Percentiles rank a stretch among this genome's conserved stretches.
Conservation (phyloP, 2,113 vertebrate species). For the Dinomys branickii region DNA sequence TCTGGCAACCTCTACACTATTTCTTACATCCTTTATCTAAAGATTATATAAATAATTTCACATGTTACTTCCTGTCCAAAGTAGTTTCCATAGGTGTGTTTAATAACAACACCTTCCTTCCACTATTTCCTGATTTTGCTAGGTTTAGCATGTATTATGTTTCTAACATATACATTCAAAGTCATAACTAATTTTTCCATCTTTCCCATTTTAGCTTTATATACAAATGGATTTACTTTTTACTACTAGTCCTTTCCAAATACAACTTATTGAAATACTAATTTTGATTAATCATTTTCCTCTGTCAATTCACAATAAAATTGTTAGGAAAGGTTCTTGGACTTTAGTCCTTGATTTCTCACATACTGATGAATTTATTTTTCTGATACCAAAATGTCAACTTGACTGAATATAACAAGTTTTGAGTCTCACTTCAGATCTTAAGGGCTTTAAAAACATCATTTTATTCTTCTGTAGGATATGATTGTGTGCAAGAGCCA, state of each 20-base stretch:
- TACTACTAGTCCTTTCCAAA: not conserved
- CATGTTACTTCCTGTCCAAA: not conserved
- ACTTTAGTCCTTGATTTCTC: constrained; percentile 49
- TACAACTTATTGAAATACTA: not conserved
- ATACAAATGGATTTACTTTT: not conserved
- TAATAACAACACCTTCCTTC: not conserved
- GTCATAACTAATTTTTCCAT: not conserved
- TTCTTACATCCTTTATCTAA: not conserved
- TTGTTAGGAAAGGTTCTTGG: constrained; percentile 30
- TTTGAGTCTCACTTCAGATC: constrained; percentile 49
- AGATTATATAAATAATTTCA: not conserved
- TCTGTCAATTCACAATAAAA: not conserved
- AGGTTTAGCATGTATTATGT: not conserved
- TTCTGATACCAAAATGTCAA: constrained; percentile 64
- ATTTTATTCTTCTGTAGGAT: constrained; percentile 34
- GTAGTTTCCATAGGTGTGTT: not conserved
- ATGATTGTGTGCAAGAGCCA: not conserved
- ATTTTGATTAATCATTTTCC: constrained; percentile 50
- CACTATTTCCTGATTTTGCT: not conserved
- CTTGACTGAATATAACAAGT: constrained; percentile 58
- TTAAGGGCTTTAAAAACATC: constrained; percentile 32
- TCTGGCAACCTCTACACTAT: not conserved
- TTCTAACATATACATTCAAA: not conserved
- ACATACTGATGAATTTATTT: constrained; percentile 67
- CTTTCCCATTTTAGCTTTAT: not conserved